Base-by-base conservation (phyloP, 1,140 invertebrate genomes). In the Penaeus indicus region DNA sequence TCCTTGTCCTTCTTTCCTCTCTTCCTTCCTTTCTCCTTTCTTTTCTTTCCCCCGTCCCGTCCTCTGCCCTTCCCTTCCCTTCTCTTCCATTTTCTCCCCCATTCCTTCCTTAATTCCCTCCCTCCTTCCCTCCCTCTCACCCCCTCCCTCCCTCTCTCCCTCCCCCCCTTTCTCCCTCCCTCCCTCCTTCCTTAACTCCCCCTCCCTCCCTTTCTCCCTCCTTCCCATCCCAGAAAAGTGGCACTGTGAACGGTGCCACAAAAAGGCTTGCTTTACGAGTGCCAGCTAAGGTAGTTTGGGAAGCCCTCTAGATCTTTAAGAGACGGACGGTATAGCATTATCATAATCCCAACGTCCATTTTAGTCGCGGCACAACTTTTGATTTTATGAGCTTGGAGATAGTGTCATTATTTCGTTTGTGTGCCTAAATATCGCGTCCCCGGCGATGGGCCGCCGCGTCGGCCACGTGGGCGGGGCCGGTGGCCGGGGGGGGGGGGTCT, bases 211-310 rank as follows among this genome's bases (percentile, higher is more conserved):
- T 47, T 47, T 19, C 77, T 22, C 38, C 38, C 22, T 27, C 77
- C 42, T 38, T 38, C 27, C 67, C 67, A 10, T 69, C 67, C 67
- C 67, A 83, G 62, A 83, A 83, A 83, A 83, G 81, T 64, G 81
- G 81, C 47, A 69, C 63, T 69, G 63, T 42, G 82, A 64, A 83
- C n/a, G 80, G 80, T 83, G 80, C 60, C 5, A 47, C 63, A 69
- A 84, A 85, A 85, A 85, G 72, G 19, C 42, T 77, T 85, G 54
- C 84, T 85, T 85, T 85, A 85, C 84, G 84, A 85, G 69, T 85
- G 84, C 84, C 69, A 85, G 84, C 84, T 77, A 85, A 85, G 84
- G 84, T 77, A 85, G 84, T 85, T 85, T 85, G 22, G 54, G 84
- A 67, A 61, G 84, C 25, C 18, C 47, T 54, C 54, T 32, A 54